Base-by-base conservation (phyloP, 2,113 vertebrate genomes). In the Pheucticus melanocephalus region DNA sequence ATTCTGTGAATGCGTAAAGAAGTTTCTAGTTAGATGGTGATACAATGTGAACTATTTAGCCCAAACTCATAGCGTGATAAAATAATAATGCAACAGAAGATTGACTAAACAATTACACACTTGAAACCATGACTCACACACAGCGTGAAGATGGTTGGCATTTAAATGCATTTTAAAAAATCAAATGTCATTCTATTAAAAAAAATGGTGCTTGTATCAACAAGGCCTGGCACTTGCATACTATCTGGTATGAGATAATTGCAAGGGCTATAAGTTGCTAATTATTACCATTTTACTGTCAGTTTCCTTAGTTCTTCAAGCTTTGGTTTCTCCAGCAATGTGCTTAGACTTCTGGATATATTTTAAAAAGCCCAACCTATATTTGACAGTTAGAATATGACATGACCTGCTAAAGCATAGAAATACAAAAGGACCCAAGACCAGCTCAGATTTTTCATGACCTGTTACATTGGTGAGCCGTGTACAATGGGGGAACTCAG, bases 91-190 rank as follows among this genome's bases (percentile, higher is more conserved):
- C 65, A 75, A 69, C 47, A 91, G 86, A 93, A 93, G 89, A 96
- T 51, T 95, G 88, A 94, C 79, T 95, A 93, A 96, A 96, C 64
- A 86, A 90, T 95, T 66, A 89, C 83, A 92, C 54, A 63, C 90
- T 95, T 89, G 60, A 94, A 95, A 76, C n/a, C 3, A 5, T 95
- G 96, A 96, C 80, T 97, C 96, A 93, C n/a, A 92, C 94, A 82
- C 54, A 94, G 73, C 44, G 11, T 60, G 84, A 93, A 94, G 70
- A 96, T 71, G 27, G 82, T 10, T 96, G 85, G 90, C 88, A 96
- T 96, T 96, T 95, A 93, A 94, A 93, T 48, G 57, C 70, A 87
- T 80, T 95, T 95, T 6, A 18, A 76, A 84, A 96, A 93, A 92
- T 93, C 63, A 80, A 92, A 91, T 86, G 90, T 91, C 86, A 86